Evolutionary conservation across 2,113 vertebrate species (phyloP).

Genomic region (Bujurquina vittata): DNA sequence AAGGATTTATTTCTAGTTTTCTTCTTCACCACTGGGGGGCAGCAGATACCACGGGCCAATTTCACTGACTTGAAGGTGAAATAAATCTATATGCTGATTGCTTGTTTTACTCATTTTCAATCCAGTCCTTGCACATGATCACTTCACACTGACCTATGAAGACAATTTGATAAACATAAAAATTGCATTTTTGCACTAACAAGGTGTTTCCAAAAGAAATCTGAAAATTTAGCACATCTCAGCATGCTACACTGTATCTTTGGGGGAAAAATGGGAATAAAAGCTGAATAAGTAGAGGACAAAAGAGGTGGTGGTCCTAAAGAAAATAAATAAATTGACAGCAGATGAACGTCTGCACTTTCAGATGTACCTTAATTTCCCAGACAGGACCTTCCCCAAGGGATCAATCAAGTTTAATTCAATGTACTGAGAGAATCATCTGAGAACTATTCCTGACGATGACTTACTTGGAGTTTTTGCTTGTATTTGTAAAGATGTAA

Average conservation of each 20-base stretch:
- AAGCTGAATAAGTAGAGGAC: too few relatives aligned
- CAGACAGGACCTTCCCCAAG: too few relatives aligned
- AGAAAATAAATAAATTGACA: too few relatives aligned
- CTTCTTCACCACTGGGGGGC: constrained; percentile 12
- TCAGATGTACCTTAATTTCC: too few relatives aligned
- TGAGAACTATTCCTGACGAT: neutral
- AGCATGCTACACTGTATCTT: too few relatives aligned
- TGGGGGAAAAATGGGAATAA: too few relatives aligned
- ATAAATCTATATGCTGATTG: neutral
- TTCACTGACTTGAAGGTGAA: neutral
- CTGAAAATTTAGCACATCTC: neutral
- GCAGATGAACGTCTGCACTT: too few relatives aligned
- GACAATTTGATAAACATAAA: neutral
- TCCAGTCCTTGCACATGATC: too few relatives aligned
- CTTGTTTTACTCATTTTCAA: too few relatives aligned
- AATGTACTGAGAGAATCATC: too few relatives aligned
- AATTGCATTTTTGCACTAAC: neutral
- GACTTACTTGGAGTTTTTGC: neutral
- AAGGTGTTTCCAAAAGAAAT: neutral
- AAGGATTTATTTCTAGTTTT: neutral
- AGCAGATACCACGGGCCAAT: neutral
- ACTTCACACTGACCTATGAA: neutral
- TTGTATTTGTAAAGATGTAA: neutral
- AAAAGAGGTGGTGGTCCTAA: too few relatives aligned
- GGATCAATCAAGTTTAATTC: too few relatives aligned